Evolutionary conservation across 2,113 vertebrate genomes (phyloP).

Genomic region (Tragulus kanchil): DNA sequence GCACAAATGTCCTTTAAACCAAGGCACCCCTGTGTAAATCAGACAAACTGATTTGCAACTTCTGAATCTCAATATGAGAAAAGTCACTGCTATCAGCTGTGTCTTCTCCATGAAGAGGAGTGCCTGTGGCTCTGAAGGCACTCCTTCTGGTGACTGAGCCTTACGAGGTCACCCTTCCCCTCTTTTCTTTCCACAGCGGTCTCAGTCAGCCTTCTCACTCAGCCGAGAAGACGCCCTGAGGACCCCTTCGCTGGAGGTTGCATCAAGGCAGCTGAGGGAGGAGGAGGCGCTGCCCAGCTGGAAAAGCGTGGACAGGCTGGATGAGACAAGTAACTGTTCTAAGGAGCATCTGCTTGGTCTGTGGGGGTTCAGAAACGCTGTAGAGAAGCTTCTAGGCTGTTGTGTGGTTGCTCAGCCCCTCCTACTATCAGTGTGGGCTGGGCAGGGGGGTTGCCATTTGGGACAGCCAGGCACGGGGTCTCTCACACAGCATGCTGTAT

Average conservation of each 20-base stretch:
- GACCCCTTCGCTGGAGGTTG: constrained; percentile 67
- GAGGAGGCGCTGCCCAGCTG: constrained; percentile 90
- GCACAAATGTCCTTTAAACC: background rate
- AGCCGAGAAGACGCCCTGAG: constrained; percentile 88
- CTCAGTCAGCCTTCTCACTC: constrained; percentile 92
- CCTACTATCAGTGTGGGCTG: background rate
- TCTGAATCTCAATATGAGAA: background rate
- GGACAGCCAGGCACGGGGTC: background rate
- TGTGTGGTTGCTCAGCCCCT: fast-evolving
- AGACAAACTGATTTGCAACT: background rate
- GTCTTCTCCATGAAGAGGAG: fast-evolving
- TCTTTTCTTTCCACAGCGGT: constrained; percentile 88
- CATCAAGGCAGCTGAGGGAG: constrained; percentile 86
- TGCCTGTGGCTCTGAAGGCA: fast-evolving
- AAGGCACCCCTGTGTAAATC: background rate
- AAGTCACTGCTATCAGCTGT: fast-evolving
- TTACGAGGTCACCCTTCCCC: fast-evolving
- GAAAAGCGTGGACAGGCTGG: constrained; percentile 93
- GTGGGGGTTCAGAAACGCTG: background rate
- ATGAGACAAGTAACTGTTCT: constrained; percentile 92
- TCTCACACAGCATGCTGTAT: background rate
- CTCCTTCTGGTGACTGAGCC: fast-evolving
- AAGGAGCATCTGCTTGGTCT: background rate
- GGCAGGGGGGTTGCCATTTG: background rate
- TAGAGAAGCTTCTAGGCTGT: background rate